Evolutionary conservation across 1,140 invertebrate genomes (phyloP), one percentile per base, ranked within the genome.

Genomic region (Dendroctonus ponderosae): DNA sequence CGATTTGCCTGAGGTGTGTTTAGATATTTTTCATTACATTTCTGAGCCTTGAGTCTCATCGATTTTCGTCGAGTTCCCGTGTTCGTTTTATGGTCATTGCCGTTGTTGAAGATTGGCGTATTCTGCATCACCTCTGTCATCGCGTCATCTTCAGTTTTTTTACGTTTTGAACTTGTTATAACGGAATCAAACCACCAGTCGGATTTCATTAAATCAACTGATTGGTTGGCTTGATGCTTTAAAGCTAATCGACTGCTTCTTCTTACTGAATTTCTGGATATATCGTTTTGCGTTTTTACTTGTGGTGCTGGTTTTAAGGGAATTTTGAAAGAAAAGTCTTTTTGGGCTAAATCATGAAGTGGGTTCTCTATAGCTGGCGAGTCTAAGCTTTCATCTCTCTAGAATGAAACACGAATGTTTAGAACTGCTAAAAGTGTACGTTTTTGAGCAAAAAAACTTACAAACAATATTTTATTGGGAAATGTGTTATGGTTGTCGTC

Each of bases 301-400:
- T 62, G 66, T 6, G 15, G 43, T 37, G 53, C 39, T 40, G 52
- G 52, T 38, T 38, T 0, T 38, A 8, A 9, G 7, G 70, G 70
- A 15, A 66, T 42, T 65, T 72, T 72, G 57, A 72, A 72, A 50
- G 38, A 38, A 49, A 44, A 44, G 6, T 50, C 38, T 51, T n/a
- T 59, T 37, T 49, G 39, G n/a, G 50, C 37, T 40, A n/a, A 37
- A 57, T 48, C 44, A 15, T 1, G 40, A 50, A 11, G 42, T 51
- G 41, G 39, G 38, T 5, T 44, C 15, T 38, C 8, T 48, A 7
- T 9, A 51, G 8, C 38, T 37, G 41, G 26, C 7, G 68, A 50
- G 37, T 39, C 44, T 15, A 60, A 65, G 49, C 68, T 70, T 14
- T 48, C 60, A 53, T 70, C 62, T 14, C 26, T 26, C 68, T 69